These are phyloP conservation scores for Poeciliopsis retropinna DNA, from an alignment of 2,113 vertebrate species.

Conservation along the genomic window DNA sequence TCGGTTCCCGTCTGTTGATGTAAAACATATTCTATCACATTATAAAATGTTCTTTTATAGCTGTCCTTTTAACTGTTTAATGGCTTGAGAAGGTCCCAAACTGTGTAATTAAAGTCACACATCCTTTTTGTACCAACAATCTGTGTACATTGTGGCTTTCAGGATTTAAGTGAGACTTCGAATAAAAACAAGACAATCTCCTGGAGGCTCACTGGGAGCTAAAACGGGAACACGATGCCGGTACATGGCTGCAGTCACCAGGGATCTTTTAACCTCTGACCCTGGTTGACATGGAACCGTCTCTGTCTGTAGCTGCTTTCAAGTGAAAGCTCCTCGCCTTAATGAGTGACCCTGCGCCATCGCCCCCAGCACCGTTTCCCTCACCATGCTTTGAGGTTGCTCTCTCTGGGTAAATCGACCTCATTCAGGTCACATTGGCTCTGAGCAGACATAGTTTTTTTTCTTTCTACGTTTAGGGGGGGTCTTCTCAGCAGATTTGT, in stretches of 20 bases:
- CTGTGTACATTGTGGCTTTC: background rate
- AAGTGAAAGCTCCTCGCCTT: slow-evolving; percentile 18
- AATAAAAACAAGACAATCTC: slow-evolving; percentile 20
- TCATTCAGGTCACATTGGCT: slow-evolving; percentile 50
- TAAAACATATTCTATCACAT: background rate
- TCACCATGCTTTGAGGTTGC: slow-evolving; percentile 33
- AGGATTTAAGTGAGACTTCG: background rate
- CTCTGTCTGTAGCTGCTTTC: slow-evolving; percentile 55
- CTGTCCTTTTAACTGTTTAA: background rate
- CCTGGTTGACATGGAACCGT: slow-evolving; percentile 58
- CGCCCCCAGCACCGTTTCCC: slow-evolving; percentile 35
- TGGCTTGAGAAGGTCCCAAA: background rate
- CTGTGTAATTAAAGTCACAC: background rate
- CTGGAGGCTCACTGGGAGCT: background rate
- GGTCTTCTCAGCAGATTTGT: slow-evolving; percentile 67
- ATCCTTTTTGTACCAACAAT: background rate
- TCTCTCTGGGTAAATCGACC: slow-evolving; percentile 26
- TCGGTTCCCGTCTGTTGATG: too few species aligned
- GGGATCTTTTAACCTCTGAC: slow-evolving; percentile 72
- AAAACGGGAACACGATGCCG: background rate
- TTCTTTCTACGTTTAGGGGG: slow-evolving; percentile 14
- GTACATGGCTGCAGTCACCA: slow-evolving; percentile 55
- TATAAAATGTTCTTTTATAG: background rate
- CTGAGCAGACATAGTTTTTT: slow-evolving; percentile 27
- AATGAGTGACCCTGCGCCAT: slow-evolving; percentile 47